Base-by-base conservation (phyloP, 2,113 vertebrate genomes). In the Sander vitreus region DNA sequence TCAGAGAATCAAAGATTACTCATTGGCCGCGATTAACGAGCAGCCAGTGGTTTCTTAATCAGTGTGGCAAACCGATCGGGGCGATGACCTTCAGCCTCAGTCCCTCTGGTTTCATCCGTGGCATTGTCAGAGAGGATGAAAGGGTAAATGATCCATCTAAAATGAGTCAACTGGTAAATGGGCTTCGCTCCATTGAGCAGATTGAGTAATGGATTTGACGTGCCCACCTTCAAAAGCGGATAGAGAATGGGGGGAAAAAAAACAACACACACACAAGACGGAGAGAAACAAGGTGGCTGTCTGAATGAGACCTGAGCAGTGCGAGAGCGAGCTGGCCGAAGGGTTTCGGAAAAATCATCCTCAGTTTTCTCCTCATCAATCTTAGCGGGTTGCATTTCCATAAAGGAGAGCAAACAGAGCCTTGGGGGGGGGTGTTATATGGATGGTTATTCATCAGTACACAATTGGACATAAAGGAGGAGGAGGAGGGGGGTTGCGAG, bases 151-250 rank as follows among this genome's bases (percentile, higher is more conserved):
- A 93, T 92, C 92, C 90, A 81, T 91, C 86, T 70, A 71, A 90
- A 89, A 92, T 90, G 90, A 93, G 87, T 93, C 90, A 86, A 90
- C 88, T 88, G 90, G 81, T 92, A 92, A 94, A 94, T 89, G 90
- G 91, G 85, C 86, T 78, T 73, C 47, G 77, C 87, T 93, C 90
- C 89, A 93, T 93, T 88, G 91, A 93, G 84, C 88, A 83, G 85
- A 87, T 89, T 91, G 91, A 91, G 87, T 90, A 88, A 93, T 93
- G 91, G 88, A 90, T 93, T 85, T 91, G 91, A 91, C 80, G 81
- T 69, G 85, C 82, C 88, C 87, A 90, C 91, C 90, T 89, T 88
- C 82, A 53, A 82, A 89, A 86, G 72, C 85, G 50, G 72, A 81
- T 80, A 80, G 90, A 73, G 69, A 43, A 39, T 9, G n/a, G n/a